A percentile compares a stretch with the other conserved stretches of the same genome.
These are phyloP conservation scores for Uria aalge DNA, from an alignment of 2,113 vertebrate genomes.

Conservation along the genomic window DNA sequence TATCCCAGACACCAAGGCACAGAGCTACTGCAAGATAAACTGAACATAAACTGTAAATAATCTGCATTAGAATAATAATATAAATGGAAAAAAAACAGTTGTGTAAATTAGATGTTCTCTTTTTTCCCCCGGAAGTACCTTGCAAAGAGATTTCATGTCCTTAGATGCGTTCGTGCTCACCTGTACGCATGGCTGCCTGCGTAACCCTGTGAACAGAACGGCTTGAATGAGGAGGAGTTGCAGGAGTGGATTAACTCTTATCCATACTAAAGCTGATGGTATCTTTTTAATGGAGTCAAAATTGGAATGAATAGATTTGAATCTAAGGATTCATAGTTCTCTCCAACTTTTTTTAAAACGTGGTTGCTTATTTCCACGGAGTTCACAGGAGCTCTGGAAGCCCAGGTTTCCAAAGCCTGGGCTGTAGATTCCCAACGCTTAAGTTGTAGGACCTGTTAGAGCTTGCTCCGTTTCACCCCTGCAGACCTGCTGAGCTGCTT, in stretches of 20 bases:
- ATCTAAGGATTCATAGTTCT: background rate
- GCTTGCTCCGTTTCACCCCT: background rate
- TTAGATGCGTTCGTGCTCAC: background rate
- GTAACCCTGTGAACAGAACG: background rate
- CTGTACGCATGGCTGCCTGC: background rate
- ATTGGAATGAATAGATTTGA: background rate
- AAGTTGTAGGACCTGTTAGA: background rate
- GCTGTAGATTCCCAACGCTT: background rate
- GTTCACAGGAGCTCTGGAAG: background rate
- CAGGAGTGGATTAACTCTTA: background rate
- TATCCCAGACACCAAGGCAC: background rate
- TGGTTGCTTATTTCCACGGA: background rate
- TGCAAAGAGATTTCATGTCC: background rate
- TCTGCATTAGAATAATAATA: background rate
- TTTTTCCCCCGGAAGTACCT: background rate
- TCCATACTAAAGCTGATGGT: background rate
- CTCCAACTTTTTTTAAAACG: background rate
- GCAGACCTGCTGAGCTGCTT: conserved; percentile 25
- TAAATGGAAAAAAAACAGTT: background rate
- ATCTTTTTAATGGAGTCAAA: background rate
- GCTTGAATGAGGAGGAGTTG: background rate
- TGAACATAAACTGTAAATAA: background rate
- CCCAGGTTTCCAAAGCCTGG: background rate
- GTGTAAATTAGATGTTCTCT: background rate
- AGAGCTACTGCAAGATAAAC: background rate